Base-by-base conservation (phyloP, 2,888 invertebrate genomes). In the Standfussiana lucernea region DNA sequence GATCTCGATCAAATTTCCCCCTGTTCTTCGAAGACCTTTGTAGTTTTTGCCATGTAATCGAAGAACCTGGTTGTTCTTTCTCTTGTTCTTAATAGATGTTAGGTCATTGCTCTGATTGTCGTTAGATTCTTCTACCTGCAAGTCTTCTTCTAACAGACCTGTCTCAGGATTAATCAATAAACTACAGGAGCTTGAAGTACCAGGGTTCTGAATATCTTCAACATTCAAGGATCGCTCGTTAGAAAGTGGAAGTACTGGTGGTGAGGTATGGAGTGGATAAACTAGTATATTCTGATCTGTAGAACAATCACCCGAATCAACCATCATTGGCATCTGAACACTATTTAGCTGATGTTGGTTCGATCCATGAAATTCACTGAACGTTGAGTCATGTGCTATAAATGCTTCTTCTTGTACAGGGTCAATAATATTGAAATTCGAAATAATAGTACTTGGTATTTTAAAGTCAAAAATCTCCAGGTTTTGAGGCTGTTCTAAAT, bases 51-150 rank as follows among this genome's bases (percentile, higher is more conserved):
- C 62, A 37, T 37, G 37, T 35, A 37, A 35, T 62, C 37, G 35
- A 62, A 62, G 62, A 62, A 62, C 62, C 62, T 62, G 37, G 61
- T 62, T 62, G 62, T 62, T 62, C 62, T 62, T 62, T 62, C 62
- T 62, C 62, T 62, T 62, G 62, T 62, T 62, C 62, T 62, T 66
- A 65, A 65, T 65, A 65, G 65, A 65, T 65, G 65, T 65, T 65
- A 65, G 40, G n/a, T 65, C 65, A 65, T 65, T 42, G 65, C 18
- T 65, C 65, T 65, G 65, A 65, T 65, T 65, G 18, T 65, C 65
- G n/a, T 65, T 65, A 65, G 65, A 65, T 65, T 65, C 65, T 65
- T 56, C 56, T 56, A 56, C 56, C 56, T 56, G 56, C 28, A 56
- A 56, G 56, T 56, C 56, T 65, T 64, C 64, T 64, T 64, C 64